These are phyloP conservation scores for Autographa gamma DNA, from an alignment of 2,888 invertebrate species.

Conservation along the genomic window DNA sequence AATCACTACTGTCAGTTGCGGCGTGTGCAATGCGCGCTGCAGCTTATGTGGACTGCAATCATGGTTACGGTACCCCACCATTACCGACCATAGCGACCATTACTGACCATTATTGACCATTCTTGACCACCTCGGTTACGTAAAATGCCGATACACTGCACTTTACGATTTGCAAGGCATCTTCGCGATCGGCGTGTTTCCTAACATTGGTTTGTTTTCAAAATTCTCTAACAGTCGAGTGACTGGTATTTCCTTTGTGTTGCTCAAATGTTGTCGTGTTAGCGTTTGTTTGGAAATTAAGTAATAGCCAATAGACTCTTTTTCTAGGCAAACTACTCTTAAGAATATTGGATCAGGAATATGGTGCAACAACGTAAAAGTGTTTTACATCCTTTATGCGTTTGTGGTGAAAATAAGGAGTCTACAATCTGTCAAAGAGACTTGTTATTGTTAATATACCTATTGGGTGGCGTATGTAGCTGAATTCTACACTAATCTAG, in stretches of 20 bases:
- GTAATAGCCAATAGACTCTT: not conserved
- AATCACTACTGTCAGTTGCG: slow-evolving; percentile 15
- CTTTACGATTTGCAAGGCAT: slow-evolving; percentile 63
- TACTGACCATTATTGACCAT: slow-evolving; percentile 44
- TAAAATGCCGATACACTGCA: slow-evolving; percentile 54
- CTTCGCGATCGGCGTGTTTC: slow-evolving; percentile 45
- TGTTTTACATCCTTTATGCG: no score
- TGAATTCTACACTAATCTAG: no score
- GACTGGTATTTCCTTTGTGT: slow-evolving; percentile 51
- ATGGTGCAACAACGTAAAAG: not conserved
- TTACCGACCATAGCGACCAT: slow-evolving; percentile 50
- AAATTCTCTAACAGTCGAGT: slow-evolving; percentile 37
- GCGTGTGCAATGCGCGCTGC: slow-evolving; percentile 23
- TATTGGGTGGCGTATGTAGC: no score
- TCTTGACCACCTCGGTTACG: slow-evolving; percentile 56
- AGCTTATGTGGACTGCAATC: slow-evolving; percentile 39
- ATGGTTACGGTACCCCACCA: slow-evolving; percentile 51
- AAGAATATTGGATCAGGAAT: not conserved
- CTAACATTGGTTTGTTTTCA: slow-evolving; percentile 50
- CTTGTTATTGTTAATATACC: no score
- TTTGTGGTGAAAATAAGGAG: no score
- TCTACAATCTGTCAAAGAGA: not conserved
- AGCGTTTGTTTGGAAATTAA: slow-evolving; percentile 19
- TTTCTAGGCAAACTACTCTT: not conserved
- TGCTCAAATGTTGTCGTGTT: slow-evolving; percentile 19